Percentiles rank a stretch among this genome's conserved stretches.
Evolutionary conservation across 2,888 invertebrate species (phyloP).

Genomic region (Neoascia interrupta): DNA sequence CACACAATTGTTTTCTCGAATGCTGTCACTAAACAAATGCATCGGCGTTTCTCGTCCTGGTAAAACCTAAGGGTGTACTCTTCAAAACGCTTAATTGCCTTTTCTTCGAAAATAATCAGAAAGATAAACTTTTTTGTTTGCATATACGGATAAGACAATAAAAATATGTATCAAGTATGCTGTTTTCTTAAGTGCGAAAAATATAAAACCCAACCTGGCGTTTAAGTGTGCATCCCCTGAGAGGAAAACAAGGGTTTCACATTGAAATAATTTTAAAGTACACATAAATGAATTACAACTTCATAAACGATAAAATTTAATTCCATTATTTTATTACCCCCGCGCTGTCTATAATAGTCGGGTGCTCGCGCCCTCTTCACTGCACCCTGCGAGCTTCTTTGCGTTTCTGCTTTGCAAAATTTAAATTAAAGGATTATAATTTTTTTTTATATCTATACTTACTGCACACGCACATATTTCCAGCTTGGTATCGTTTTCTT

Average conservation of each 20-base stretch:
- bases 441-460: conserved; percentile 43
- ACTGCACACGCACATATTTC: conserved; percentile 4
- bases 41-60: no score
- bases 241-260: not conserved
- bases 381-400: conserved; percentile 1
- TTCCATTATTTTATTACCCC: conserved; percentile 68
- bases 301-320: conserved; percentile 69
- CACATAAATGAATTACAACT: conserved; percentile 69
- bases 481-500: conserved; percentile 26
- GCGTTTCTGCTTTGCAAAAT: conserved; percentile 57
- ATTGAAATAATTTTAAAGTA: conserved; percentile 48
- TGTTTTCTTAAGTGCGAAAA: conserved; percentile 50
- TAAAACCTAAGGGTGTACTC: no score
- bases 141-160: conserved; percentile 26
- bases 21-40: no score
- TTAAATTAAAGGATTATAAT: conserved; percentile 69
- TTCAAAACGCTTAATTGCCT: no score
- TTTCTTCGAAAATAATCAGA: no score
- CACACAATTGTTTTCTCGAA: no score
- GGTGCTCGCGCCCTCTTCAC: not conserved
- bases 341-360: conserved; percentile 26
- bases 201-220: conserved; percentile 33
- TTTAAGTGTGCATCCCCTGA: not conserved
- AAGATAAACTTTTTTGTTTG: conserved; percentile 40
- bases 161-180: conserved; percentile 3